Percentiles rank a stretch among this genome's conserved stretches.
These are phyloP conservation scores for Leptonema lineaticorne DNA, from an alignment of 1,140 invertebrate species.

Conservation along the genomic window DNA sequence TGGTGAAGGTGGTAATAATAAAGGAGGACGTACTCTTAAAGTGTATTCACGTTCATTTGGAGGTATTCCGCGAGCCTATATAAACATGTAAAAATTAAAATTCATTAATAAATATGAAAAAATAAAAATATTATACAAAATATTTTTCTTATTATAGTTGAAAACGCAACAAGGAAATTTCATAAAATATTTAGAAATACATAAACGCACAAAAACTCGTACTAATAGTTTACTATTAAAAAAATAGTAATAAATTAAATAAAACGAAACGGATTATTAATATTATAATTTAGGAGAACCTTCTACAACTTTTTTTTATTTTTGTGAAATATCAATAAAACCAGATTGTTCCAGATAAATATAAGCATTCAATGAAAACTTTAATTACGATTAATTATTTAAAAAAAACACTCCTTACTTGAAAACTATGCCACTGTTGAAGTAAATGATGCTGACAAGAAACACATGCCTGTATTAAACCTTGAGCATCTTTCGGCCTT, in stretches of 20 bases:
- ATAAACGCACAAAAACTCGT: no score
- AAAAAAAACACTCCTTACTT: constrained; percentile 59
- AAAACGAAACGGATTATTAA: not conserved
- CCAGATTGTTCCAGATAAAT: not conserved
- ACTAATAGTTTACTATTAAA: no score
- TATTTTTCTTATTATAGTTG: no score
- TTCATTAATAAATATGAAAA: no score
- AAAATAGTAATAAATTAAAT: no score
- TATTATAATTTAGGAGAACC: not conserved
- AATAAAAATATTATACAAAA: no score
- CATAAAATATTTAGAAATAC: no score
- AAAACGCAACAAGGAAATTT: no score
- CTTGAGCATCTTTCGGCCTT: constrained; percentile 79
- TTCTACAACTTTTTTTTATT: not conserved
- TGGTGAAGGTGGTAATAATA: constrained; percentile 51
- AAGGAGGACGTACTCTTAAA: constrained; percentile 67
- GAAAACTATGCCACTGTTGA: constrained; percentile 77
- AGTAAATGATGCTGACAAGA: constrained; percentile 79
- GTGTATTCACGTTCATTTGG: constrained; percentile 77
- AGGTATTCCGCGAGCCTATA: constrained; percentile 68
- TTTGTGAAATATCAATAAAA: no score
- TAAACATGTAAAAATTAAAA: no score
- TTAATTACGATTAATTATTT: constrained; percentile 46
- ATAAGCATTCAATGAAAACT: not conserved
- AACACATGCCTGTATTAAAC: constrained; percentile 75